Percentiles rank a stretch among this genome's conserved stretches.
These are phyloP conservation scores for Ctena decussata DNA, from an alignment of 2,888 invertebrate species.

Conservation along the genomic window DNA sequence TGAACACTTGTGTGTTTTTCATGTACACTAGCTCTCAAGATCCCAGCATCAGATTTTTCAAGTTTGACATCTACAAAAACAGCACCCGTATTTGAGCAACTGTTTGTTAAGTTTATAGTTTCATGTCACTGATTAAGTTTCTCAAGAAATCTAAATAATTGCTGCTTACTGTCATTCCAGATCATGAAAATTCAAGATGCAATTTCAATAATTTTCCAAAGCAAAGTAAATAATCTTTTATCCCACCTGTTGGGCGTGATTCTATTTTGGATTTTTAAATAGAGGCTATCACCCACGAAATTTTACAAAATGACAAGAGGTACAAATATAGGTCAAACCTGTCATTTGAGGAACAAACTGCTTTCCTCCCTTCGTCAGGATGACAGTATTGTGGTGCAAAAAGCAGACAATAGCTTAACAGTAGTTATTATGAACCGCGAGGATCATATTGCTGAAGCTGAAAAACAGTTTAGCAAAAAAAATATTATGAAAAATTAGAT, in stretches of 20 bases:
- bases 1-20: no score
- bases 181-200: background rate
- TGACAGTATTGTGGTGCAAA: conserved; percentile 14
- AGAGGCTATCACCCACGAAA: conserved; percentile 28
- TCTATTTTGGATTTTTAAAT: conserved; percentile 32
- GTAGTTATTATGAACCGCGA: conserved; percentile 27
- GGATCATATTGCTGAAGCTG: conserved; percentile 18
- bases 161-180: no score
- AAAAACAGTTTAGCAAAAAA: conserved; percentile 12
- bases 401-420: conserved; percentile 22
- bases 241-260: conserved; percentile 25
- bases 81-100: no score
- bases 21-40: no score
- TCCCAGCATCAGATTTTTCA: no score
- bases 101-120: no score
- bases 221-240: conserved; percentile 15
- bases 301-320: conserved; percentile 11
- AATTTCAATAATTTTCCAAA: background rate
- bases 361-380: background rate
- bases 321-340: conserved; percentile 16
- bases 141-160: no score
- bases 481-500: background rate
- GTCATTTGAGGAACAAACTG: conserved; percentile 11
- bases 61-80: no score
- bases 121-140: no score